A percentile compares a stretch with the other conserved stretches of the same genome.
phyloP scores from a whole-genome alignment of 2,113 vertebrate genomes.

The Anguilla rostrata region DNA sequence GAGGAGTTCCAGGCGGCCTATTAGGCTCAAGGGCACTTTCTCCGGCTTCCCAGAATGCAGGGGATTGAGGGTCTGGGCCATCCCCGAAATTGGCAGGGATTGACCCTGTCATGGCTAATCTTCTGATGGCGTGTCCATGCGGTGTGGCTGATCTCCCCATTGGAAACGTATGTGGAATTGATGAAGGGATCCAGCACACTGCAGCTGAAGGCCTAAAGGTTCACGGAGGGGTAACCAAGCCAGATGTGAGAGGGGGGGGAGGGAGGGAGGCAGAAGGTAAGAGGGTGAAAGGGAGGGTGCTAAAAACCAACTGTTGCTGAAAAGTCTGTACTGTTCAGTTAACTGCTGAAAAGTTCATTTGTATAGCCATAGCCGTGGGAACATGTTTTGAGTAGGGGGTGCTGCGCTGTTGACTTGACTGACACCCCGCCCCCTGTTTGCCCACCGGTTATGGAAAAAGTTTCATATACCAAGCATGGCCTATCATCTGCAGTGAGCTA shows the following conservation, averaged over 20 bases:
- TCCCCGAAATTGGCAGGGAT: not conserved
- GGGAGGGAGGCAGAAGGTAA: too few relatives aligned
- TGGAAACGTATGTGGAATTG: not conserved
- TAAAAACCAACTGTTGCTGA: too few relatives aligned
- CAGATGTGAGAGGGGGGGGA: not conserved
- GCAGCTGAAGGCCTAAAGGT: not conserved
- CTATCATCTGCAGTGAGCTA: too few relatives aligned
- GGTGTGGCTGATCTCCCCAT: not conserved
- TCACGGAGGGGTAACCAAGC: not conserved
- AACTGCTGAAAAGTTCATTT: too few relatives aligned
- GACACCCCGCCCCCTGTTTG: too few relatives aligned
- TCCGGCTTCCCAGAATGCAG: not conserved
- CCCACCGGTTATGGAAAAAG: too few relatives aligned
- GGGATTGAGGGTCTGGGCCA: not conserved
- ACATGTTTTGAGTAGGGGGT: too few relatives aligned
- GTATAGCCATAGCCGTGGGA: too few relatives aligned
- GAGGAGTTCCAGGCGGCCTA: not conserved
- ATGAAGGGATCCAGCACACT: not conserved
- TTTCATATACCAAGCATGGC: too few relatives aligned
- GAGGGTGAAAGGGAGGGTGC: too few relatives aligned
- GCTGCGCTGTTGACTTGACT: too few relatives aligned
- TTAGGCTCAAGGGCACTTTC: not conserved
- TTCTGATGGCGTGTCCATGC: not conserved
- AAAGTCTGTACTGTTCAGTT: too few relatives aligned
- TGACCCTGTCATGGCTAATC: slow-evolving; percentile 3